A percentile compares a stretch with the other conserved stretches of the same genome.
Evolutionary conservation across 2,888 invertebrate species (phyloP).

Genomic region (Drosophila fungiperda): DNA sequence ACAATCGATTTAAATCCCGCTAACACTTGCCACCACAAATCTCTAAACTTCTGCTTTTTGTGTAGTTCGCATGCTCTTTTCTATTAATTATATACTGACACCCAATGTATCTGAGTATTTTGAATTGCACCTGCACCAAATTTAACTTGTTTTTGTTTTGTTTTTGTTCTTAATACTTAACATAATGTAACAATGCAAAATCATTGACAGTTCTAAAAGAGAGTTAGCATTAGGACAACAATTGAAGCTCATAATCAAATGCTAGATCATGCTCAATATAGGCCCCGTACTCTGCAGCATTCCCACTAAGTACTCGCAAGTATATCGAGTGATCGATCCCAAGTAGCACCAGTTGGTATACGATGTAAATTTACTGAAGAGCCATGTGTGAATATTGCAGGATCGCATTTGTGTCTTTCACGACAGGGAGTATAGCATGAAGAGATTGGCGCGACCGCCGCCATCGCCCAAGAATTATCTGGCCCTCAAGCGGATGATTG

Average conservation of each 20-base stretch:
- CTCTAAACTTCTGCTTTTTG: constrained; percentile 39
- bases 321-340: constrained; percentile 22
- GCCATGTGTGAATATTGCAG: constrained; percentile 72
- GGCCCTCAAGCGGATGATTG: constrained; percentile 83
- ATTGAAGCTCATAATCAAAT: constrained; percentile 20
- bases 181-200: constrained; percentile 19
- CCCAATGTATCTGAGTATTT: constrained; percentile 8
- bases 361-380: constrained; percentile 17
- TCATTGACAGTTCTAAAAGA: constrained; percentile 12
- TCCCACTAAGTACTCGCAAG: constrained; percentile 1
- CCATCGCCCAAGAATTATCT: constrained; percentile 82
- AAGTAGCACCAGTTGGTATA: constrained; percentile 21
- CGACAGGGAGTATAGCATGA: constrained; percentile 80
- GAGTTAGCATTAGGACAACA: constrained; percentile 5
- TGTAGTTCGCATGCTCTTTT: constrained; percentile 54
- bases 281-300: constrained; percentile 22
- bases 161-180: constrained; percentile 7
- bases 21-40: constrained; percentile 10
- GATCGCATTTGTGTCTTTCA: constrained; percentile 82
- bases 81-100: constrained; percentile 12
- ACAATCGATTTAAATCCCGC: constrained; percentile 52
- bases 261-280: constrained; percentile 37
- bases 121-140: constrained; percentile 47
- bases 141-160: constrained; percentile 16
- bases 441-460: constrained; percentile 80